Conservation (phyloP, 2,888 invertebrate genomes). For the Drosophila eohydei region DNA sequence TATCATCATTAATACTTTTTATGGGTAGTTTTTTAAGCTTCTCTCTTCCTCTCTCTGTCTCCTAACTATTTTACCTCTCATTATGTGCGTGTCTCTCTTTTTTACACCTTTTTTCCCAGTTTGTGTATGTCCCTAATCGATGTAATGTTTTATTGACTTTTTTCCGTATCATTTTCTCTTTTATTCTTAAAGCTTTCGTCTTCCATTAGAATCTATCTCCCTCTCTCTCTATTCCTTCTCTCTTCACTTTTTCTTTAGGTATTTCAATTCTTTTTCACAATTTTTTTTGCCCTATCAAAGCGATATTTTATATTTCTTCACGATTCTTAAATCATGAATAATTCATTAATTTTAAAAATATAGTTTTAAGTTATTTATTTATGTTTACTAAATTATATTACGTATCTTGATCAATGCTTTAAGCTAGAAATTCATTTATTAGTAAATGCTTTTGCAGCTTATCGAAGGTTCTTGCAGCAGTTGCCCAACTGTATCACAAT, state of each 20-base stretch:
- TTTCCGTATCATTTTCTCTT: background rate
- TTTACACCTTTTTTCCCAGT: background rate
- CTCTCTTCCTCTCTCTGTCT: background rate
- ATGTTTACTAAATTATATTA: too few relatives aligned
- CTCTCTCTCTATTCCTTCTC: background rate
- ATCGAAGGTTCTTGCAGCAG: constrained; percentile 3
- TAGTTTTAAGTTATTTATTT: too few relatives aligned
- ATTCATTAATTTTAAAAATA: too few relatives aligned
- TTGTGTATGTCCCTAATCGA: background rate
- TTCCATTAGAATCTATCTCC: background rate
- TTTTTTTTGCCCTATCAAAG: too few relatives aligned
- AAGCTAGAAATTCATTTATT: background rate
- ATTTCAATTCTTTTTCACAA: too few relatives aligned
- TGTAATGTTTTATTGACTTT: background rate
- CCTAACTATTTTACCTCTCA: background rate
- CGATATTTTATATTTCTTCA: too few relatives aligned
- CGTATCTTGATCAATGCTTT: background rate
- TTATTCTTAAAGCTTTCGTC: background rate
- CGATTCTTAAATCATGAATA: too few relatives aligned
- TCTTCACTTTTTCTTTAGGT: background rate
- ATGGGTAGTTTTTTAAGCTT: background rate
- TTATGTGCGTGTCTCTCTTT: too few relatives aligned
- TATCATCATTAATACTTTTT: background rate
- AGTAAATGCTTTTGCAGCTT: background rate
- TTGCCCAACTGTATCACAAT: constrained; percentile 19